Evolutionary conservation across 92 coral and sea anemone genomes (phyloP).

Genomic region (Paramuricea clavata): DNA sequence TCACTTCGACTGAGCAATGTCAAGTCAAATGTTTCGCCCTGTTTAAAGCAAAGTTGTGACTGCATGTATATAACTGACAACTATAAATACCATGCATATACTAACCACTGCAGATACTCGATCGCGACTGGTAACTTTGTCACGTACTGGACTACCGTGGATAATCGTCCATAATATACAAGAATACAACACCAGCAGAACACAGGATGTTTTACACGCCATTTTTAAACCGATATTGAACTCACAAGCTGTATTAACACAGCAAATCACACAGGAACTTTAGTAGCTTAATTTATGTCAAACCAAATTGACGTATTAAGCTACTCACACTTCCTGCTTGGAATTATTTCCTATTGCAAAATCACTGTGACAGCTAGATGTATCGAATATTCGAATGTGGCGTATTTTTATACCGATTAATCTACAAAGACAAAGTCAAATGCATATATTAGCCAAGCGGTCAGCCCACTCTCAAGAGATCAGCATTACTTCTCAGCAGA

Average conservation of each 20-base stretch:
- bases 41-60: no score
- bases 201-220: not conserved
- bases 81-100: no score
- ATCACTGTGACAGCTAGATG: not conserved
- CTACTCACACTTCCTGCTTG: not conserved
- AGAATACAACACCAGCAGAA: not conserved
- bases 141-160: not conserved
- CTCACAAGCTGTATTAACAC: not conserved
- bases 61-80: not conserved
- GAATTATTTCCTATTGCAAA: not conserved
- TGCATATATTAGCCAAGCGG: no score
- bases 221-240: not conserved
- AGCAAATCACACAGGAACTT: not conserved
- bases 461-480: constrained; percentile 4
- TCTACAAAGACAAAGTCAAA: no score
- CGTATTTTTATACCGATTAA: not conserved
- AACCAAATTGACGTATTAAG: not conserved
- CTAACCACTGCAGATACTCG: constrained; percentile 4
- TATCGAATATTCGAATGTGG: not conserved
- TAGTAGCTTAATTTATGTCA: not conserved
- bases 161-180: not conserved
- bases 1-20: not conserved
- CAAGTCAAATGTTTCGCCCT: no score
- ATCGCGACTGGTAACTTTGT: not conserved
- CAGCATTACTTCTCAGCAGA: not conserved